A percentile compares a stretch with the other conserved stretches of the same genome.
Conservation (phyloP, 1,140 invertebrate genomes). For the Drusus annulatus region DNA sequence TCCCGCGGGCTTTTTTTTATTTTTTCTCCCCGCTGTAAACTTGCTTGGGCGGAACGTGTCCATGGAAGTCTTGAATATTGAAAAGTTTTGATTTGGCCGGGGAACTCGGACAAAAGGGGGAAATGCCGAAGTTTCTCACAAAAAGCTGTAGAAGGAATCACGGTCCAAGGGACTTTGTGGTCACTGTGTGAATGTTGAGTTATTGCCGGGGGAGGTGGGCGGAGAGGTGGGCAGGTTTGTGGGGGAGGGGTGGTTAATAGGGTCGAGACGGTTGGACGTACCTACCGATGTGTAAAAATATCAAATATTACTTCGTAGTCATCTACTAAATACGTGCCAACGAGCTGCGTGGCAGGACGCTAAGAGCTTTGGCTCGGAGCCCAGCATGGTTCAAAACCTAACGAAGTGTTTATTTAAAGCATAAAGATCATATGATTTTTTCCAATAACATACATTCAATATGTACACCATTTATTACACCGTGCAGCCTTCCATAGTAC, state of each 20-base stretch:
- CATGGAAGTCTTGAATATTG: conserved; percentile 58
- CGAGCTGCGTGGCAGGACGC: too few relatives aligned
- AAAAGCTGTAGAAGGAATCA: conserved; percentile 55
- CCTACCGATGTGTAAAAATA: too few relatives aligned
- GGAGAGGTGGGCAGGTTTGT: conserved; percentile 1
- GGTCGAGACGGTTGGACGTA: not conserved
- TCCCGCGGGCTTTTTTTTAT: not conserved
- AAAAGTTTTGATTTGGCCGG: conserved; percentile 56
- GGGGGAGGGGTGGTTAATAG: not conserved
- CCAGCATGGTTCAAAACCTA: too few relatives aligned
- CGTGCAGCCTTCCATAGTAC: too few relatives aligned
- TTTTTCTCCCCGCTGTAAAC: conserved; percentile 42
- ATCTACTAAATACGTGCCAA: too few relatives aligned
- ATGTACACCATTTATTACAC: too few relatives aligned
- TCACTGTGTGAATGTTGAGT: conserved; percentile 57
- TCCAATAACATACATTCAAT: too few relatives aligned
- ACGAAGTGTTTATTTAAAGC: too few relatives aligned
- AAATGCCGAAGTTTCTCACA: conserved; percentile 57
- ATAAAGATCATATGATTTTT: too few relatives aligned
- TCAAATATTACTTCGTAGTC: too few relatives aligned
- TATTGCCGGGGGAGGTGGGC: conserved; percentile 39
- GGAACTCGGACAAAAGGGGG: conserved; percentile 49
- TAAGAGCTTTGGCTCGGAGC: too few relatives aligned
- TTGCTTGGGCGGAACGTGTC: conserved; percentile 56
- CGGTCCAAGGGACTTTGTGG: conserved; percentile 51